A percentile compares a stretch with the other conserved stretches of the same genome.
These are phyloP conservation scores for Catocala fraxini DNA, from an alignment of 2,888 invertebrate genomes.

Conservation along the genomic window DNA sequence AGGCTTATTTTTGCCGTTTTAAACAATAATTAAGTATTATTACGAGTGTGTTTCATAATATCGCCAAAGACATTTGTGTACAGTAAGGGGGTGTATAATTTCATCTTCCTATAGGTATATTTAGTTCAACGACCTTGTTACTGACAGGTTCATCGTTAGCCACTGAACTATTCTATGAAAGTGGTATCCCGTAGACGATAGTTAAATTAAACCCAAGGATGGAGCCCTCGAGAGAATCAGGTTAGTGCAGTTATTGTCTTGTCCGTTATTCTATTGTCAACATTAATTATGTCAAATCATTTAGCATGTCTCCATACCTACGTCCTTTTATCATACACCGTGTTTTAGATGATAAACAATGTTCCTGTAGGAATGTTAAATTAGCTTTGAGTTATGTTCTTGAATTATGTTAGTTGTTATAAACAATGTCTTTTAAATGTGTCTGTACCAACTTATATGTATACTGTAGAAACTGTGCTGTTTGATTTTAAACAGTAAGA, in stretches of 20 bases:
- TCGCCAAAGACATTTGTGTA: conserved; percentile 54
- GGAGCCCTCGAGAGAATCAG: conserved; percentile 86
- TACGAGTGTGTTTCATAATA: conserved; percentile 57
- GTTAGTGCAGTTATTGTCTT: conserved; percentile 62
- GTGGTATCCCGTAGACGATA: conserved; percentile 73
- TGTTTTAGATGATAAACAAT: conserved; percentile 46
- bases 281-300: conserved; percentile 24
- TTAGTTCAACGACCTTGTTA: conserved; percentile 88
- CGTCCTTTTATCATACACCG: conserved; percentile 14
- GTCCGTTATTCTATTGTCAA: conserved; percentile 8
- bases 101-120: conserved; percentile 78
- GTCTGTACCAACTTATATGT: conserved; percentile 19
- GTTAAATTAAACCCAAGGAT: conserved; percentile 72
- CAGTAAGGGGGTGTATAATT: conserved; percentile 67
- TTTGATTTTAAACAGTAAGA: too few relatives aligned
- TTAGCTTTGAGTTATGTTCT: not conserved
- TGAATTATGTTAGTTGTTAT: conserved; percentile 12
- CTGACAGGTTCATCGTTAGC: conserved; percentile 87
- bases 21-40: conserved; percentile 32
- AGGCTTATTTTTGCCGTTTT: conserved; percentile 27
- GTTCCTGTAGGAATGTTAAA: conserved; percentile 22
- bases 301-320: conserved; percentile 4
- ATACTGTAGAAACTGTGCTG: conserved; percentile 5
- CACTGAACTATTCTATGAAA: conserved; percentile 83
- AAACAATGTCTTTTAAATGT: conserved; percentile 11